Evolutionary conservation across 1,140 invertebrate genomes (phyloP).

Genomic region (Vanessa atalanta): DNA sequence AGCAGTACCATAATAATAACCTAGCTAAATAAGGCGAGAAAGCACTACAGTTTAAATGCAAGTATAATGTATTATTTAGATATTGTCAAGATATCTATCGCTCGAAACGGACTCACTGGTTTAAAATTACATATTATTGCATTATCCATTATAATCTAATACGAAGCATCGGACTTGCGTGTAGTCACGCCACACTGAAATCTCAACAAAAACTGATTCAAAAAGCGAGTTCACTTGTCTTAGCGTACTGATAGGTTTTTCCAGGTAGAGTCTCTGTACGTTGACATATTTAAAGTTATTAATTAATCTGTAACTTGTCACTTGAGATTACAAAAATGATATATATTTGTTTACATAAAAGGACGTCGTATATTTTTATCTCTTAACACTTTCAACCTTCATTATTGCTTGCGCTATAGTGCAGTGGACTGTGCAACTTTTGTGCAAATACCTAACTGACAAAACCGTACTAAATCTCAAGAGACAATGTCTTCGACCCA

Average conservation of each 20-base stretch:
- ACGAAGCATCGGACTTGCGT: constrained; percentile 46
- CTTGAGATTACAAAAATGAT: too few relatives aligned
- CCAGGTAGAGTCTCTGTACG: neutral
- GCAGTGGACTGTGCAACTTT: constrained; percentile 56
- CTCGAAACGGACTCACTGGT: constrained; percentile 21
- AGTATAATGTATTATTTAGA: constrained; percentile 14
- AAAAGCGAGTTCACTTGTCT: constrained; percentile 31
- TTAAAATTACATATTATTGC: constrained; percentile 43
- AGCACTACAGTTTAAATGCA: constrained; percentile 21
- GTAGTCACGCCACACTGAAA: constrained; percentile 57
- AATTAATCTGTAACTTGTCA: too few relatives aligned
- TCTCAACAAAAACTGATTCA: constrained; percentile 35
- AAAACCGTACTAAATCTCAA: constrained; percentile 35
- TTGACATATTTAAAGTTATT: too few relatives aligned
- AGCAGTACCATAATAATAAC: constrained; percentile 24
- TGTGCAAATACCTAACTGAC: constrained; percentile 55
- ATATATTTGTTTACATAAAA: too few relatives aligned
- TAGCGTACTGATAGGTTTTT: neutral
- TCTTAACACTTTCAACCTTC: constrained; percentile 38
- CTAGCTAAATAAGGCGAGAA: constrained; percentile 23
- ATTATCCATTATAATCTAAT: constrained; percentile 47
- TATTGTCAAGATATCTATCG: constrained; percentile 19
- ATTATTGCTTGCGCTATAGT: constrained; percentile 41
- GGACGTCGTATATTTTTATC: neutral
- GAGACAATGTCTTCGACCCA: constrained; percentile 47